A percentile compares a stretch with the other conserved stretches of the same genome.
These are phyloP conservation scores for Caenorhabditis elegans DNA, from an alignment of 1,140 invertebrate genomes.

Conservation along the genomic window DNA sequence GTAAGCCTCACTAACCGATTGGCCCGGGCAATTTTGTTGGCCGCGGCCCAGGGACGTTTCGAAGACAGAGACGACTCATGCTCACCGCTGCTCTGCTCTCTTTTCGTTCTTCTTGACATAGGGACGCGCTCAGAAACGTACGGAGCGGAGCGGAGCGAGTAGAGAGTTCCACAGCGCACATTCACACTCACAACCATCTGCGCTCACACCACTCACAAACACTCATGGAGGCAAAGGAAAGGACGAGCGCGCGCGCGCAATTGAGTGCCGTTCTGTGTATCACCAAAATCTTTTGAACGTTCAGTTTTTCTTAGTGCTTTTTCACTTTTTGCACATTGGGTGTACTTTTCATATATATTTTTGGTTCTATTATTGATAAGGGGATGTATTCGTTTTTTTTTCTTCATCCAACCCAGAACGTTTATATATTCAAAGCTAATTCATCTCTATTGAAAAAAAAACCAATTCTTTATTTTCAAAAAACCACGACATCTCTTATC, in stretches of 20 bases:
- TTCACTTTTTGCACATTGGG: not conserved
- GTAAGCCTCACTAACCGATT: not conserved
- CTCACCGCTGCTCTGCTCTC: not conserved
- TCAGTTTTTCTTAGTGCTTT: not conserved
- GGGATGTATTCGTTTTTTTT: no score
- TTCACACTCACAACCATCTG: slow-evolving; percentile 15
- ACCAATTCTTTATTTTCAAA: no score
- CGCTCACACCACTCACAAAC: not conserved
- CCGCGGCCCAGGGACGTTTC: not conserved
- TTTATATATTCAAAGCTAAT: no score
- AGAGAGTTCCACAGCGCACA: no score
- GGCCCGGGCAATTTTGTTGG: not conserved
- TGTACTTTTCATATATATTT: no score
- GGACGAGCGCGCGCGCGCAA: not conserved
- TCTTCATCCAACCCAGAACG: no score
- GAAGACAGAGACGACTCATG: not conserved
- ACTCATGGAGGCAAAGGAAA: not conserved
- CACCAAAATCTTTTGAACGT: no score
- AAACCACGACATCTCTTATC: no score
- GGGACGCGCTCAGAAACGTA: not conserved
- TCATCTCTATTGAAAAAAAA: no score
- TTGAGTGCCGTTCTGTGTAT: not conserved
- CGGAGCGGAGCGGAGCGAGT: not conserved
- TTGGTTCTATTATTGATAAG: no score
- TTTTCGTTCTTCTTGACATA: not conserved